phyloP scores from a whole-genome alignment of 2,888 invertebrate genomes.

The Catocala nupta region DNA sequence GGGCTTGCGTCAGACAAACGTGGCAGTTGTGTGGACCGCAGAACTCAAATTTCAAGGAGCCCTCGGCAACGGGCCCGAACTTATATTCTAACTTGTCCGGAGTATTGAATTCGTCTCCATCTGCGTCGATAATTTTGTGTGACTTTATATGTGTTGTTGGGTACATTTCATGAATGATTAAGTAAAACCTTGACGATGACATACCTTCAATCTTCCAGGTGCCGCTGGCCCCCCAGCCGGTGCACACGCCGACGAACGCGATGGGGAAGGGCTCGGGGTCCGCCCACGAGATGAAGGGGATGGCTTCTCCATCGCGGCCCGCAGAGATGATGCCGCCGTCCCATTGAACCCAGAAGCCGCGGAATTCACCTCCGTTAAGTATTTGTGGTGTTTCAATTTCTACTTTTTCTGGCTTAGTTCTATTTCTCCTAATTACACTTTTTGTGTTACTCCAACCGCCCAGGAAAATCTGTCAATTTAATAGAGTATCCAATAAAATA shows the following conservation, averaged over 20 bases:
- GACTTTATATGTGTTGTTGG: slow-evolving; percentile 71
- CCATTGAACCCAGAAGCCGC: slow-evolving; percentile 95
- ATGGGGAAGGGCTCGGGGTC: slow-evolving; percentile 91
- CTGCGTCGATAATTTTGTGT: slow-evolving; percentile 76
- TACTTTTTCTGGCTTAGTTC: slow-evolving; percentile 91
- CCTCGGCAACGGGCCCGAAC: slow-evolving; percentile 86
- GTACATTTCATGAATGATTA: slow-evolving; percentile 75
- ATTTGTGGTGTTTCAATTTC: slow-evolving; percentile 91
- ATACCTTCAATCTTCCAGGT: slow-evolving; percentile 94
- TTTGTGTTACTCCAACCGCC: slow-evolving; percentile 96
- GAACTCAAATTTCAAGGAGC: slow-evolving; percentile 86
- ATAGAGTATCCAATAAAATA: neutral
- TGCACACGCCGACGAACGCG: slow-evolving; percentile 93
- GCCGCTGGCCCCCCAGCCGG: slow-evolving; percentile 95
- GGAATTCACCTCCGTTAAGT: slow-evolving; percentile 91
- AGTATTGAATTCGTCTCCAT: slow-evolving; percentile 86
- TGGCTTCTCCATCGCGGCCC: slow-evolving; percentile 91
- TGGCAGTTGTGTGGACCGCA: slow-evolving; percentile 90
- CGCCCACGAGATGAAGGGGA: slow-evolving; percentile 91
- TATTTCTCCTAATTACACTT: slow-evolving; percentile 93
- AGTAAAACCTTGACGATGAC: slow-evolving; percentile 3
- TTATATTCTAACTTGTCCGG: slow-evolving; percentile 87
- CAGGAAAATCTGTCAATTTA: slow-evolving; percentile 89
- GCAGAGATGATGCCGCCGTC: slow-evolving; percentile 90
- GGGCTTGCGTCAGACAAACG: slow-evolving; percentile 86